Evolutionary conservation across 23 tunicate genomes (phyloP).

Genomic region (Styela clava): DNA sequence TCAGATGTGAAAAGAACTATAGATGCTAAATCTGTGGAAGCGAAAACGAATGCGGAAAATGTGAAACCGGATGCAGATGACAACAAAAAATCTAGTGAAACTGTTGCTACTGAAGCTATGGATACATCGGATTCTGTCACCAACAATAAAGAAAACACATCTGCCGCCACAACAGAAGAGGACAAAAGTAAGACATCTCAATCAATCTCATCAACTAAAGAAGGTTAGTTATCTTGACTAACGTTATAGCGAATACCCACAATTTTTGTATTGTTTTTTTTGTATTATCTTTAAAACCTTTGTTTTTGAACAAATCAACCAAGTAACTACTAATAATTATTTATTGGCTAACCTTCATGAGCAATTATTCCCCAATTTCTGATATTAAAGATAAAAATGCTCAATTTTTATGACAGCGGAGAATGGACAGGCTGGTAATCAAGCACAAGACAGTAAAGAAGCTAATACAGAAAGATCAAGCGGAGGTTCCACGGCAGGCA

Average conservation of each 20-base stretch:
- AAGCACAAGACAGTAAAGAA: background rate
- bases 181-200: background rate
- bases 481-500: background rate
- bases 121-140: background rate
- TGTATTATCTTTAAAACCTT: too few relatives aligned
- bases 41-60: background rate
- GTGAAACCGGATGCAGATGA: background rate
- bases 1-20: background rate
- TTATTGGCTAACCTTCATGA: too few relatives aligned
- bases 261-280: too few relatives aligned
- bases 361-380: too few relatives aligned
- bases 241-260: too few relatives aligned
- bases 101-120: background rate
- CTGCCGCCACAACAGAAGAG: background rate
- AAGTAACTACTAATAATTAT: too few relatives aligned
- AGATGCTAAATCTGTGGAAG: background rate
- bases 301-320: too few relatives aligned
- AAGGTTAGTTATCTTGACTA: too few relatives aligned
- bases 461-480: background rate
- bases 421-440: too few relatives aligned
- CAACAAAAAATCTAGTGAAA: background rate
- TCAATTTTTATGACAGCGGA: too few relatives aligned
- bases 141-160: background rate
- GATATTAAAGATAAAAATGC: too few relatives aligned
- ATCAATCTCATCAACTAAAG: too few relatives aligned